Percentiles rank a stretch among this genome's conserved stretches.
Conservation (phyloP, 2,888 invertebrate genomes). For the Caenorhabditis sp. region DNA sequence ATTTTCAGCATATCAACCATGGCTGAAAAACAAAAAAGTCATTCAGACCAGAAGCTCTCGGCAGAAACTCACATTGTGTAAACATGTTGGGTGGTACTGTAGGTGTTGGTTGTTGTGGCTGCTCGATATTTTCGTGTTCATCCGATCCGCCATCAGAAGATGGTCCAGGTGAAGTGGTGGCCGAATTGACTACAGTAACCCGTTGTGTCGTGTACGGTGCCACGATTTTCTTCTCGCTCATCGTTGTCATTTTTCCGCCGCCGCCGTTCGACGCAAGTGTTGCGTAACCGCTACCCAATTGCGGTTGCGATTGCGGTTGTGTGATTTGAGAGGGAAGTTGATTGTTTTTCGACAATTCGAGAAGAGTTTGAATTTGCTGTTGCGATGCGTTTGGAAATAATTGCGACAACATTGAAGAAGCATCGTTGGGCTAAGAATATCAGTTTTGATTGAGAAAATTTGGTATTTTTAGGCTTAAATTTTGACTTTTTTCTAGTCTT, state of each 20-base stretch:
- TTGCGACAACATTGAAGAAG: slow-evolving; percentile 20
- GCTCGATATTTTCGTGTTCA: not conserved
- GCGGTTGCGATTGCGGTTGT: not conserved
- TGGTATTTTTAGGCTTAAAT: not conserved
- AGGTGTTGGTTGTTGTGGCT: slow-evolving; percentile 1
- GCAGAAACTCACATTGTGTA: slow-evolving; percentile 30
- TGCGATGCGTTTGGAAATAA: slow-evolving; percentile 42
- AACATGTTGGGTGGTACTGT: slow-evolving; percentile 13
- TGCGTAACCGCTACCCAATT: slow-evolving; percentile 17
- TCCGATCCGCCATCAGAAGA: slow-evolving; percentile 37
- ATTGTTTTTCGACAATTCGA: slow-evolving; percentile 42
- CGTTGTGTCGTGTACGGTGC: no score
- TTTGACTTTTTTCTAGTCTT: no score
- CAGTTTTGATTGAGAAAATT: slow-evolving; percentile 5
- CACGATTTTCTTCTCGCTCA: slow-evolving; percentile 12
- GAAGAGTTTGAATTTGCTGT: slow-evolving; percentile 32
- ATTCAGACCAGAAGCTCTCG: no score
- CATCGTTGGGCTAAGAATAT: slow-evolving; percentile 7
- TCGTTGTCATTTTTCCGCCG: slow-evolving; percentile 37
- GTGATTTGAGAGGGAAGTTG: slow-evolving; percentile 22
- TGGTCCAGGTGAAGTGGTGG: slow-evolving; percentile 45
- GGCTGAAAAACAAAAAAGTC: slow-evolving; percentile 8
- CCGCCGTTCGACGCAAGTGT: slow-evolving; percentile 8
- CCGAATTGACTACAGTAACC: slow-evolving; percentile 11
- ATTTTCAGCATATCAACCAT: slow-evolving; percentile 54